phyloP scores from a whole-genome alignment of 2,113 vertebrate genomes.

The Ophiodon elongatus region DNA sequence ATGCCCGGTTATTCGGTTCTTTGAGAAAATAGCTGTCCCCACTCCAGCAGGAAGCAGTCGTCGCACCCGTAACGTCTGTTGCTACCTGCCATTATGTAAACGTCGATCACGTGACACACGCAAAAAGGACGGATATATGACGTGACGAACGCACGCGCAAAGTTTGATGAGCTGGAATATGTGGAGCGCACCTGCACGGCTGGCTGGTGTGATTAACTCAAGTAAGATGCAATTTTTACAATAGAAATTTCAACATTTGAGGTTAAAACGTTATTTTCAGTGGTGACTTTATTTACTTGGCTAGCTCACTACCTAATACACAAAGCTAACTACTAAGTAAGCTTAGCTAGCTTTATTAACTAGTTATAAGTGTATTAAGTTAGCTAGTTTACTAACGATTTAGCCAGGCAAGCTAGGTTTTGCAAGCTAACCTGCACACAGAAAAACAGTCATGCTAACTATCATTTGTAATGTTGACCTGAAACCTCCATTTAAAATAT shows the following conservation, averaged over 20 bases:
- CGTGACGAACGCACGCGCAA: not conserved
- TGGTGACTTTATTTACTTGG: not conserved
- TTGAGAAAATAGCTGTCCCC: too few species aligned
- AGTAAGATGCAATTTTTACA: not conserved
- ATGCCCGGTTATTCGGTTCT: not conserved
- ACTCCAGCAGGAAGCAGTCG: too few species aligned
- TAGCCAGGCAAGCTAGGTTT: not conserved
- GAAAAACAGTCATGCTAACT: not conserved
- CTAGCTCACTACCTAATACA: not conserved
- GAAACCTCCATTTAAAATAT: not conserved
- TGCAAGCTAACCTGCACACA: not conserved
- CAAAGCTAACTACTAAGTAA: not conserved
- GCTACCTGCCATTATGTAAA: not conserved
- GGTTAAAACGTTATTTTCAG: not conserved
- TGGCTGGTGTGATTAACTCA: not conserved
- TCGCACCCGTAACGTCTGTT: not conserved
- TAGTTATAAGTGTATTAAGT: too few species aligned
- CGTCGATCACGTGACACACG: not conserved
- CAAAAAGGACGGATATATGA: too few species aligned
- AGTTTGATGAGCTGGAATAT: not conserved
- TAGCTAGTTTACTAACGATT: not conserved
- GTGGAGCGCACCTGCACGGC: accelerated
- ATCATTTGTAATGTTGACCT: not conserved
- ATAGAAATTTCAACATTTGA: not conserved
- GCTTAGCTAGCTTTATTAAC: not conserved